phyloP scores from a whole-genome alignment of 2,888 invertebrate species.

The Homarus gammarus region DNA sequence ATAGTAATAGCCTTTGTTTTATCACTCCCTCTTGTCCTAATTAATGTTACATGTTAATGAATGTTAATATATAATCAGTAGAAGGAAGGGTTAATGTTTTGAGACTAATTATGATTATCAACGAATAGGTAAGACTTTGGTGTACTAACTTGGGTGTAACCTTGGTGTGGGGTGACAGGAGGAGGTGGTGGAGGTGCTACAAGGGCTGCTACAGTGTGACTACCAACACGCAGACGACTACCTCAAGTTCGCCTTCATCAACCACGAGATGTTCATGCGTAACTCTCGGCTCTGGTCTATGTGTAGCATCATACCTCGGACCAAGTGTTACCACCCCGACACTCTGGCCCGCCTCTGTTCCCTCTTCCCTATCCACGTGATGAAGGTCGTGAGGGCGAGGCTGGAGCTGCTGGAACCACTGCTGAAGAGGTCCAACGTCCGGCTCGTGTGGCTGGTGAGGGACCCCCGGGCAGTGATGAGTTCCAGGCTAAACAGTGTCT shows the following conservation, averaged over 20 bases:
- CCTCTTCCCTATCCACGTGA: conserved; percentile 76
- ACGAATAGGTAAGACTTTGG: too few relatives aligned
- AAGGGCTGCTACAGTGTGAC: conserved; percentile 63
- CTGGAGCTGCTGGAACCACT: conserved; percentile 76
- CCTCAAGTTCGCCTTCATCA: conserved; percentile 72
- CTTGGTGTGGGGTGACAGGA: conserved; percentile 46
- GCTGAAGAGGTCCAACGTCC: conserved; percentile 75
- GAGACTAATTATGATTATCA: too few relatives aligned
- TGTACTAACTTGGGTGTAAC: too few relatives aligned
- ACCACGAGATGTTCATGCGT: conserved; percentile 73
- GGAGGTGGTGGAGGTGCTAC: conserved; percentile 44
- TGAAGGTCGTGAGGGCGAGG: conserved; percentile 77
- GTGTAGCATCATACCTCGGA: conserved; percentile 87
- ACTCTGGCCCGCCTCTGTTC: conserved; percentile 76
- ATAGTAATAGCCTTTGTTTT: too few relatives aligned
- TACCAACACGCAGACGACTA: conserved; percentile 65
- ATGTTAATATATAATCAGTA: too few relatives aligned
- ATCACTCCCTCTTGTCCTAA: too few relatives aligned
- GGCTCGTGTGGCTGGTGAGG: conserved; percentile 77
- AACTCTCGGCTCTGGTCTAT: conserved; percentile 80
- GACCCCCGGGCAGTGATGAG: conserved; percentile 77
- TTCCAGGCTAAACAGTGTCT: conserved; percentile 76
- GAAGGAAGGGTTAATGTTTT: too few relatives aligned
- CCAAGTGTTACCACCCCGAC: conserved; percentile 87
- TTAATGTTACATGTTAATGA: too few relatives aligned